Conservation (phyloP, 1,140 invertebrate genomes). For the Drusus annulatus region DNA sequence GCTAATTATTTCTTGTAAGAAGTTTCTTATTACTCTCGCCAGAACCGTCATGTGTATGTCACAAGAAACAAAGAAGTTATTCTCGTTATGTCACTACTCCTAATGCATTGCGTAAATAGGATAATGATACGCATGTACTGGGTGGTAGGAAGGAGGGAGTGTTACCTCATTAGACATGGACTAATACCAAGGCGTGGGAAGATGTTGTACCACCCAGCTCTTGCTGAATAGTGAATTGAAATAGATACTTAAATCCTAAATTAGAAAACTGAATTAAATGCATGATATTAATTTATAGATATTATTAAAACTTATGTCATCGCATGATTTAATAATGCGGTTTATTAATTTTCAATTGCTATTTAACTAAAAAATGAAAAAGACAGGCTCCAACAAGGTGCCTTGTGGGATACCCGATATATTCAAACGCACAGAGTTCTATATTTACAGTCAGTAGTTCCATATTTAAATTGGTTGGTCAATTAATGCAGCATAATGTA, state of each 20-base stretch:
- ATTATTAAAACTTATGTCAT: no score
- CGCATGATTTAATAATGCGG: no score
- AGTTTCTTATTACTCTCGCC: background rate
- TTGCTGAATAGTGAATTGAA: background rate
- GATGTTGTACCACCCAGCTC: conserved; percentile 6
- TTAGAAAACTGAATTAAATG: background rate
- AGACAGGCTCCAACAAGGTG: no score
- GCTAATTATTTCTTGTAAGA: no score
- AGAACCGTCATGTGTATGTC: background rate
- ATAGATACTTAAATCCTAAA: background rate
- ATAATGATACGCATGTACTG: conserved; percentile 10
- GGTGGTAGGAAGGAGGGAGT: background rate
- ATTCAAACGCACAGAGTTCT: no score
- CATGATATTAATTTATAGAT: no score
- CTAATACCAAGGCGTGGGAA: conserved; percentile 19
- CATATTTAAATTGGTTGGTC: no score
- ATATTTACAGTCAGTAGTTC: no score
- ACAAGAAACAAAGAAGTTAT: conserved; percentile 17
- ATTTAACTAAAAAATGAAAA: no score
- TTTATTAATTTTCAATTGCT: no score
- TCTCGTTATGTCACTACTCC: conserved; percentile 17
- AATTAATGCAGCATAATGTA: no score
- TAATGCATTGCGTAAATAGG: conserved; percentile 3
- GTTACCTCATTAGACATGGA: conserved; percentile 4
- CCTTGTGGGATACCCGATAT: no score